A percentile compares a stretch with the other conserved stretches of the same genome.
These are phyloP conservation scores for Climacteris rufus DNA, from an alignment of 2,113 vertebrate species.

Conservation along the genomic window DNA sequence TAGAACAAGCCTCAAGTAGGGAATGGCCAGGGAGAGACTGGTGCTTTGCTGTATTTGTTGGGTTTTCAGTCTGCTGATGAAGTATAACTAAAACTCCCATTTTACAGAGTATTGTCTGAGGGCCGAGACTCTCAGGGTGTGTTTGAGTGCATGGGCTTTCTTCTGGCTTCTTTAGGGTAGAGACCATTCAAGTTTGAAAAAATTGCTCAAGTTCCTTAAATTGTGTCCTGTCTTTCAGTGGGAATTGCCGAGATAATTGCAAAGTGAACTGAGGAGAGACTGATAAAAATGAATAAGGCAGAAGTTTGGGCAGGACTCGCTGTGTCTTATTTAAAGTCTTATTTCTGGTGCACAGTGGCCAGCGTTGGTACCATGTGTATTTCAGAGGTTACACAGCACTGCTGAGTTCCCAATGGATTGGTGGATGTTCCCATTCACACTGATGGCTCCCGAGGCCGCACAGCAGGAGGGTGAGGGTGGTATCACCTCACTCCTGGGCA, in stretches of 20 bases:
- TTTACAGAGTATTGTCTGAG: neutral
- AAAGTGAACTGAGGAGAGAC: neutral
- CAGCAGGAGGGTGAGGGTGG: neutral
- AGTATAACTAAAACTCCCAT: neutral
- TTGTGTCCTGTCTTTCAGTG: neutral
- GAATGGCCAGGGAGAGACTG: neutral
- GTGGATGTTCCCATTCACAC: neutral
- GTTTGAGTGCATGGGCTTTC: neutral
- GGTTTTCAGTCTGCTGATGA: neutral
- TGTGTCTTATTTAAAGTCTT: accelerated
- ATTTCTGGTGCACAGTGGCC: neutral
- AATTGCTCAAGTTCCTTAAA: neutral
- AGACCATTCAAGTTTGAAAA: neutral
- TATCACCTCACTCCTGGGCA: accelerated
- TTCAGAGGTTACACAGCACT: neutral
- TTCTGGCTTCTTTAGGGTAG: neutral
- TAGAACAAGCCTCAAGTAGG: neutral
- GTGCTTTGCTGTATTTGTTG: neutral
- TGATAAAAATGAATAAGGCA: neutral
- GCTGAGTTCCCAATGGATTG: neutral
- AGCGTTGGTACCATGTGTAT: accelerated
- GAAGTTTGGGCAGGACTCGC: neutral
- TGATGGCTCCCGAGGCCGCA: neutral
- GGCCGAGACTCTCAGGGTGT: accelerated
- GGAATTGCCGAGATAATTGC: neutral